phyloP scores from a whole-genome alignment of 1,140 invertebrate species.

The Chrysoperla carnea region DNA sequence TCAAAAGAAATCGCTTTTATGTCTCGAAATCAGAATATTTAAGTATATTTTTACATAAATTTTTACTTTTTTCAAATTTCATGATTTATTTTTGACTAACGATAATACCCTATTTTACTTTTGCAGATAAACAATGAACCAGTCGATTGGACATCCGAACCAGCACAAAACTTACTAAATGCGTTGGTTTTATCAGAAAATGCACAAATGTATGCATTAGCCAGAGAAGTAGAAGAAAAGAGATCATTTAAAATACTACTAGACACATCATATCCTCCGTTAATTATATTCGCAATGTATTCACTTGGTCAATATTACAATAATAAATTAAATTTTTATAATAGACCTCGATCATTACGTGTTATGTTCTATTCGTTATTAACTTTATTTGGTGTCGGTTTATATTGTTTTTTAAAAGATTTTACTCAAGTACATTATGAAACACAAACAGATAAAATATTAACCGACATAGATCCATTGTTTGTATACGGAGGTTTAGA shows the following conservation, averaged over 20 bases:
- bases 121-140: conserved; percentile 33
- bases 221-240: conserved; percentile 43
- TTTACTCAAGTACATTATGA: conserved; percentile 38
- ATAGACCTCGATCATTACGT: conserved; percentile 27
- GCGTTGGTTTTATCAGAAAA: conserved; percentile 50
- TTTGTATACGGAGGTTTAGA: conserved; percentile 53
- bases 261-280: conserved; percentile 28
- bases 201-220: conserved; percentile 60
- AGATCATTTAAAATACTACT: conserved; percentile 32
- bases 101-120: no score
- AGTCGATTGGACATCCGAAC: conserved; percentile 38
- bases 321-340: conserved; percentile 31
- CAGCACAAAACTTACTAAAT: conserved; percentile 37
- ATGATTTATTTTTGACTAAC: no score
- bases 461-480: conserved; percentile 34
- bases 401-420: conserved; percentile 46
- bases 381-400: conserved; percentile 31
- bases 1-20: no score
- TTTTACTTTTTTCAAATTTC: no score
- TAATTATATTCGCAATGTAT: conserved; percentile 27
- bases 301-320: conserved; percentile 29
- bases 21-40: no score
- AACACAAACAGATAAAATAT: conserved; percentile 33
- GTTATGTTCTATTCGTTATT: conserved; percentile 34
- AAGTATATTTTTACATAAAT: no score